phyloP scores from a whole-genome alignment of 2,113 vertebrate genomes.

The Gopherus flavomarginatus region DNA sequence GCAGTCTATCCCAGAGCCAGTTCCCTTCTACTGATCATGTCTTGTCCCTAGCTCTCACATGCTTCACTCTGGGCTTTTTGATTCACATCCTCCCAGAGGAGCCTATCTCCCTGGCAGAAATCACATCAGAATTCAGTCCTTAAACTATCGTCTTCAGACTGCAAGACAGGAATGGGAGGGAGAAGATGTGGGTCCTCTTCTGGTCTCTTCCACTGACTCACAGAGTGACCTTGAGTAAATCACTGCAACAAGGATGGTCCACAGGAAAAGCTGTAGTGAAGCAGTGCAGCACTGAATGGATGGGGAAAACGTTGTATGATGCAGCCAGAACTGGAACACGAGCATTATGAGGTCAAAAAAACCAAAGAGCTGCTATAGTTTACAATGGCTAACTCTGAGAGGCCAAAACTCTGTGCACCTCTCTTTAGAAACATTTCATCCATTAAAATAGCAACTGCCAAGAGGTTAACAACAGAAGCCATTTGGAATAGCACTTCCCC shows the following conservation, averaged over 20 bases:
- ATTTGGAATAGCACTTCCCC: neutral
- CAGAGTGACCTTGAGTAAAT: neutral
- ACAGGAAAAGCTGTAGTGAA: neutral
- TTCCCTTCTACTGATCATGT: neutral
- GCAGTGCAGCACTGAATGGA: neutral
- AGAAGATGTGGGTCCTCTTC: neutral
- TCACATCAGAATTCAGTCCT: neutral
- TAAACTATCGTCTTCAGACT: neutral
- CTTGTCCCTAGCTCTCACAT: neutral
- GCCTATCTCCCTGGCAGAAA: neutral
- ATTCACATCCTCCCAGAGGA: neutral
- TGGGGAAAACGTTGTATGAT: neutral
- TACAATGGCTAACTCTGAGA: neutral
- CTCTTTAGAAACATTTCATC: neutral
- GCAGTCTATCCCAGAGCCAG: neutral
- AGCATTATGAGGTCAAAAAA: neutral
- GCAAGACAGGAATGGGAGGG: neutral
- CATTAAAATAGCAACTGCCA: neutral
- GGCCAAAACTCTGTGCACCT: neutral
- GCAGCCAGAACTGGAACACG: neutral
- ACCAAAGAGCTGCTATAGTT: neutral
- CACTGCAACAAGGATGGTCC: neutral
- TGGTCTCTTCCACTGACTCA: neutral
- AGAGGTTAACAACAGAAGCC: neutral
- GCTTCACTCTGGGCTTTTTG: neutral